Evolutionary conservation across 35 echinoderm and acorn worm species (phyloP).

Genomic region (Acanthaster planci): DNA sequence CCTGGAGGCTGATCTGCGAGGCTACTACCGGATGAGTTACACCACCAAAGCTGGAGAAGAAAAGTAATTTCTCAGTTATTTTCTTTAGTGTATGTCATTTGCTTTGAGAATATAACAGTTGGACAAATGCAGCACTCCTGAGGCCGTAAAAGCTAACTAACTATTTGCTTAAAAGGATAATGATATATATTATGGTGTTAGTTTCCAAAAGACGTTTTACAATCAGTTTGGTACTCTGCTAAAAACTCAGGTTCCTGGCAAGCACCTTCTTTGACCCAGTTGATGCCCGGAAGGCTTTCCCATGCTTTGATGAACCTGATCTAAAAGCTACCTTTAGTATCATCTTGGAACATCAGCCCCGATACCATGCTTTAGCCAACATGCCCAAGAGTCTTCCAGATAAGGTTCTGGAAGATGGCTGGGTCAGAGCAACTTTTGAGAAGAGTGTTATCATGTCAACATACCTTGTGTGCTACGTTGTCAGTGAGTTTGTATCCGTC

Average conservation of each 20-base stretch:
- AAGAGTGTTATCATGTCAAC: conserved; percentile 86
- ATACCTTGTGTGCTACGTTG: conserved; percentile 78
- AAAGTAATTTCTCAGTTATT: conserved; percentile 19
- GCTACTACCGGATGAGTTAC: conserved; percentile 80
- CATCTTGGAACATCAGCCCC: conserved; percentile 56
- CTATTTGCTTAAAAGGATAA: not conserved
- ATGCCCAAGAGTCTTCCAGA: conserved; percentile 54
- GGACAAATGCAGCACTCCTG: too few species aligned
- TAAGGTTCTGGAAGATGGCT: conserved; percentile 13
- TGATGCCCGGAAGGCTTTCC: conserved; percentile 80
- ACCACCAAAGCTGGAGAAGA: conserved; percentile 35
- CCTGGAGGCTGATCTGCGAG: conserved; percentile 51
- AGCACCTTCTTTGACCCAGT: conserved; percentile 79
- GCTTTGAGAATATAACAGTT: not conserved
- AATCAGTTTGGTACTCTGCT: not conserved
- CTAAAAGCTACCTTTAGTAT: conserved; percentile 84
- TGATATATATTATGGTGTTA: not conserved
- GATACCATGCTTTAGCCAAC: conserved; percentile 75
- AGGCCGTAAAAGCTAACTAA: too few species aligned
- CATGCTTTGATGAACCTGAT: conserved; percentile 93
- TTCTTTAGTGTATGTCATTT: too few species aligned
- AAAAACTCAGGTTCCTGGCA: conserved; percentile 2
- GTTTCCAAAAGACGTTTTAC: not conserved
- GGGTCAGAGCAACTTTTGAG: conserved; percentile 61
- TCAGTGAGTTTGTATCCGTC: conserved; percentile 68